These are phyloP conservation scores for Pterocles burchelli DNA, from an alignment of 2,113 vertebrate species.

Conservation along the genomic window DNA sequence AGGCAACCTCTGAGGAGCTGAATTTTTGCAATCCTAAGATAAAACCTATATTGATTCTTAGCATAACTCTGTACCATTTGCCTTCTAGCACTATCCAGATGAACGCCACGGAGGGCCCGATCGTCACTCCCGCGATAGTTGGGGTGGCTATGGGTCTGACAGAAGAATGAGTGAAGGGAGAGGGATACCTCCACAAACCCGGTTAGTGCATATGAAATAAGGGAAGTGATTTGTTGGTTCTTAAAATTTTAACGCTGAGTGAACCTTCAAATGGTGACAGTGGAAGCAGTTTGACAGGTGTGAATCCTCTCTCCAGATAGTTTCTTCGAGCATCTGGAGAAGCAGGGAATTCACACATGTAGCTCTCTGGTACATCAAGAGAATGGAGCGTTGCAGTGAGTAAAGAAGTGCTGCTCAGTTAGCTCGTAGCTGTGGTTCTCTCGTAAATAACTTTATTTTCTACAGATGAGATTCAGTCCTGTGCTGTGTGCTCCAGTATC, in stretches of 20 bases:
- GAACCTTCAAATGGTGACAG: neutral
- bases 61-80: neutral
- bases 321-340: neutral
- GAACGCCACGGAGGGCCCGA: conserved; percentile 77
- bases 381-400: neutral
- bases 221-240: neutral
- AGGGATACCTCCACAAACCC: conserved; percentile 63
- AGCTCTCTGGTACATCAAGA: neutral
- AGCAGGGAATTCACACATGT: neutral
- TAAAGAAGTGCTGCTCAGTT: neutral
- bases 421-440: neutral
- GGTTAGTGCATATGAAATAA: conserved; percentile 39
- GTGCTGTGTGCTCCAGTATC: neutral
- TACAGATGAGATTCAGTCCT: neutral
- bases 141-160: conserved; percentile 82
- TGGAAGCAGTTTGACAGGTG: neutral
- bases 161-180: conserved; percentile 80
- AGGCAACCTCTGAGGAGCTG: neutral
- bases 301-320: neutral
- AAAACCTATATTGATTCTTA: neutral
- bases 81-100: conserved; percentile 85
- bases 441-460: neutral
- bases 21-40: neutral
- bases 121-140: conserved; percentile 84
- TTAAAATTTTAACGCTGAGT: neutral